These are phyloP conservation scores for Vultur gryphus DNA, from an alignment of 2,797 vertebrate genomes.

Conservation along the genomic window DNA sequence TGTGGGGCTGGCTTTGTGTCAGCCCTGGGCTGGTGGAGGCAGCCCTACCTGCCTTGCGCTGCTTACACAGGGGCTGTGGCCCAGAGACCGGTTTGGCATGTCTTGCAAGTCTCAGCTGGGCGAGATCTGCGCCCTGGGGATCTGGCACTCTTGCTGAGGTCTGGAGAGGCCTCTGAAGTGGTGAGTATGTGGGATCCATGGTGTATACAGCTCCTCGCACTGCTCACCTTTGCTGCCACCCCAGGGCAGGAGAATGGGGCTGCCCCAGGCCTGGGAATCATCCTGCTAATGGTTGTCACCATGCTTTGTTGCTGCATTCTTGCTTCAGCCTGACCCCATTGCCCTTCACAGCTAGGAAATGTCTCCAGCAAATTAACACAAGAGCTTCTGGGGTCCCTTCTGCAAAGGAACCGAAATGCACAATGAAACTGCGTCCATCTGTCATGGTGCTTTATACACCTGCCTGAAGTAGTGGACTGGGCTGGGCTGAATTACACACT, in stretches of 20 bases:
- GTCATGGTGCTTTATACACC: neutral
- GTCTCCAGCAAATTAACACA: neutral
- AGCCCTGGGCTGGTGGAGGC: neutral
- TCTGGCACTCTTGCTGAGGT: neutral
- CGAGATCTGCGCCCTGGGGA: neutral
- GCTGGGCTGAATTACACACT: neutral
- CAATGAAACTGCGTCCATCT: neutral
- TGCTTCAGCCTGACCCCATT: neutral
- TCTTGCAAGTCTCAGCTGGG: neutral
- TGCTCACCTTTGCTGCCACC: neutral
- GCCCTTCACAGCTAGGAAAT: neutral
- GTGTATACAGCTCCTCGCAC: neutral
- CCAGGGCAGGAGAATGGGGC: neutral
- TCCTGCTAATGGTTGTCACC: neutral
- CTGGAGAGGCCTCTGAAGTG: neutral
- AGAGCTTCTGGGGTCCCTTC: neutral
- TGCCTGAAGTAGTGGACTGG: neutral
- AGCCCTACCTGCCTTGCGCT: neutral
- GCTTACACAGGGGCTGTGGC: neutral
- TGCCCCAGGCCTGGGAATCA: neutral
- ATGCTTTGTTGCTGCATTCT: neutral
- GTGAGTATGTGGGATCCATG: neutral
- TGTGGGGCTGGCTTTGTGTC: neutral
- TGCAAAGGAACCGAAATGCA: neutral
- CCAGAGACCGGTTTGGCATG: neutral